Conservation (phyloP, 2,113 vertebrate genomes). For the Salvelinus alpinus region DNA sequence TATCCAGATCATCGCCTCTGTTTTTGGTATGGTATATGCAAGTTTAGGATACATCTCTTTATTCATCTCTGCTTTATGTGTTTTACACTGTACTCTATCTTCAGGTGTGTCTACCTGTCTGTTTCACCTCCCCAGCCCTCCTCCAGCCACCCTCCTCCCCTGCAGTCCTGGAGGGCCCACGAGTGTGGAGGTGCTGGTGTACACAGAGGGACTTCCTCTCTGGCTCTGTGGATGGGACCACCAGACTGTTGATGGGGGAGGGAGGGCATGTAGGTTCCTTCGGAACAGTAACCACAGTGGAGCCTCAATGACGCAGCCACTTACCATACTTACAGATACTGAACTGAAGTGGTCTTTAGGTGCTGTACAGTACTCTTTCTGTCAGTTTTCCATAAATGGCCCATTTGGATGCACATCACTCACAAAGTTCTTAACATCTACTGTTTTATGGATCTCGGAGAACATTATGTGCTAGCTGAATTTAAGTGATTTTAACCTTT, state of each 20-base stretch:
- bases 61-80: neutral
- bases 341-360: neutral
- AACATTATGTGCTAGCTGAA: too few relatives aligned
- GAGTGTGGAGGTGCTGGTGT: constrained; percentile 45
- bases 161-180: constrained; percentile 59
- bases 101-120: neutral
- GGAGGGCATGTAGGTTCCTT: constrained; percentile 53
- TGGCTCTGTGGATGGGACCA: constrained; percentile 50
- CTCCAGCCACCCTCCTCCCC: constrained; percentile 37
- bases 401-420: too few relatives aligned
- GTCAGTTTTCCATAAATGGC: too few relatives aligned
- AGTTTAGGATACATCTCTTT: constrained; percentile 19
- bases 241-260: constrained; percentile 55
- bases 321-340: constrained; percentile 20
- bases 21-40: constrained; percentile 22
- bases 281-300: constrained; percentile 57
- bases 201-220: constrained; percentile 43
- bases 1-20: too few relatives aligned
- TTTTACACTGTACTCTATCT: neutral
- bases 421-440: too few relatives aligned
- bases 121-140: constrained; percentile 20
- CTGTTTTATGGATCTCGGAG: too few relatives aligned
- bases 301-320: constrained; percentile 42
- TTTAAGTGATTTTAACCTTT: too few relatives aligned
- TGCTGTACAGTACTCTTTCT: too few relatives aligned